Percentiles rank a stretch among this genome's conserved stretches.
These are phyloP conservation scores for Drosophila neonasuta DNA, from an alignment of 2,888 invertebrate genomes.

Conservation along the genomic window DNA sequence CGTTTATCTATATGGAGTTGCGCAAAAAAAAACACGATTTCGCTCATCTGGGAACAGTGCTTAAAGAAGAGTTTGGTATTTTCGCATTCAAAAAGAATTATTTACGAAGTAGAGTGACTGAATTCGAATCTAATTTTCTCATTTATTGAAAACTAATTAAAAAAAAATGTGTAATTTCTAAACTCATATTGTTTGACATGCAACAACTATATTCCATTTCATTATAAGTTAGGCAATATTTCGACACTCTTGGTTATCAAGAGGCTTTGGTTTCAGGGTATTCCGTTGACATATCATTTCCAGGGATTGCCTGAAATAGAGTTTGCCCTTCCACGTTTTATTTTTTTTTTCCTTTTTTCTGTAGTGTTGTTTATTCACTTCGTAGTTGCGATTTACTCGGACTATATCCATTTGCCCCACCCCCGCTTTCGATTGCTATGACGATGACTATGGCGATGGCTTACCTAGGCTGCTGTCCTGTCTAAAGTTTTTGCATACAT, in stretches of 20 bases:
- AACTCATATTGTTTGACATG: too few relatives aligned
- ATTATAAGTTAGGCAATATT: background rate
- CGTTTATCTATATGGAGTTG: too few relatives aligned
- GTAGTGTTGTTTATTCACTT: background rate
- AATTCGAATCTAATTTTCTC: too few relatives aligned
- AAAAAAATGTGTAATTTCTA: too few relatives aligned
- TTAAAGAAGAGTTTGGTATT: too few relatives aligned
- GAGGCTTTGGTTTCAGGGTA: constrained; percentile 12
- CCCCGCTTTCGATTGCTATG: background rate
- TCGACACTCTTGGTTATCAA: constrained; percentile 20
- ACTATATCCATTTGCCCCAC: constrained; percentile 34
- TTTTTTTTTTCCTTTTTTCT: background rate
- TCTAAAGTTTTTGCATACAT: constrained; percentile 29
- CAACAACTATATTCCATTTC: too few relatives aligned
- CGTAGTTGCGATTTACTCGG: constrained; percentile 34
- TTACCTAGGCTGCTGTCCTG: constrained; percentile 14
- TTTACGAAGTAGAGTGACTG: too few relatives aligned
- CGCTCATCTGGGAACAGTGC: too few relatives aligned
- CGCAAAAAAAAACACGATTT: too few relatives aligned
- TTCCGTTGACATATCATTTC: constrained; percentile 35
- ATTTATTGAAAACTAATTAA: too few relatives aligned
- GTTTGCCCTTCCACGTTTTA: background rate
- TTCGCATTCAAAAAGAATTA: too few relatives aligned
- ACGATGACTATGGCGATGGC: constrained; percentile 12
- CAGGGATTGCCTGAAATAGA: constrained; percentile 18